Evolutionary conservation across 1,140 invertebrate species (phyloP), one percentile per base, ranked within the genome.

Genomic region (Pseudomyrmex gracilis): DNA sequence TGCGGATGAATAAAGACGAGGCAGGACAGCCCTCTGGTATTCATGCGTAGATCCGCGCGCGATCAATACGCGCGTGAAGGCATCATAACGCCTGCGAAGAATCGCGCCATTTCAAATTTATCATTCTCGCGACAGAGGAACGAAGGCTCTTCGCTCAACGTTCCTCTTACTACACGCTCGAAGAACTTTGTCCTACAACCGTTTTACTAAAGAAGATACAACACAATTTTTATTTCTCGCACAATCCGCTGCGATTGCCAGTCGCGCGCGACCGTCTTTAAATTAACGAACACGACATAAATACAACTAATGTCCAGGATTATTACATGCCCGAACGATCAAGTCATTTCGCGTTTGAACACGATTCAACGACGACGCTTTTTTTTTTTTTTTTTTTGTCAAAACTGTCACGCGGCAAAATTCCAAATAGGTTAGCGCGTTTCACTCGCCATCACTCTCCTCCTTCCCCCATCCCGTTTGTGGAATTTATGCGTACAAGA

Each of bases 1-100:
- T 57, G 34, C 34, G 53, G 51, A 58, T 24, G 73, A 24, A 76
- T 64, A 83, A 57, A 63, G 61, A 83, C 22, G 60, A 53, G 71
- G 17, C 34, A 20, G 60, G 13, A 82, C 13, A 55, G 70, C 45
- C 45, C n/a, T n/a, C 17, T 12, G 9, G 49, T 51, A 71, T 47
- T 9, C 73, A 17, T 60, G n/a, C 60, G 47, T 77, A 77, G 60
- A 76, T 76, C 24, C 53, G 17, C 51, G 3, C 3, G 53, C 78
- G 55, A 82, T 68, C 64, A 73, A 76, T 61, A 63, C 58, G 57
- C 71, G 58, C 57, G 51, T 1, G 22, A 17, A 51, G 15, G 20
- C 22, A 66, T 66, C 45, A 60, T 84, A 67, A 82, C 10, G 12
- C 34, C 12, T 34, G 76, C 17, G 60, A 17, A 60, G 15, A 15